Evolutionary conservation across 2,888 invertebrate species (phyloP).

Genomic region (Drosophila mimetica): DNA sequence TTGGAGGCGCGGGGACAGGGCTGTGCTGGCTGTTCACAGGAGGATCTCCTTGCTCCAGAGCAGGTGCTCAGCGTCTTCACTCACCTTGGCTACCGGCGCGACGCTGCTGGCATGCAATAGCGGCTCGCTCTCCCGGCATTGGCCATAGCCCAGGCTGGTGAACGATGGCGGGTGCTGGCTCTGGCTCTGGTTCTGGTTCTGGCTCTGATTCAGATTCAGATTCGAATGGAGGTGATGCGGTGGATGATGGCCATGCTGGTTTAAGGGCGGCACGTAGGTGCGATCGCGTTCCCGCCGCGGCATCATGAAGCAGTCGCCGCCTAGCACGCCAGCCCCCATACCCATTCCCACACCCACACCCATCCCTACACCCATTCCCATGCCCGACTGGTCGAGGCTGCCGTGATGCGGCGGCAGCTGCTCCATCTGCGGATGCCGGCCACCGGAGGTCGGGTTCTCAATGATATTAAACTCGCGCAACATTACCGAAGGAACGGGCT

Average conservation of each 20-base stretch:
- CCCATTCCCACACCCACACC: conserved; percentile 18
- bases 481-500: conserved; percentile 85
- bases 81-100: conserved; percentile 84
- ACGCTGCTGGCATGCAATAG: conserved; percentile 83
- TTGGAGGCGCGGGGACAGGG: neutral
- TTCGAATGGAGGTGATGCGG: conserved; percentile 64
- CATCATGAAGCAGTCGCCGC: conserved; percentile 66
- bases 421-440: conserved; percentile 70
- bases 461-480: conserved; percentile 85
- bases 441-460: conserved; percentile 84
- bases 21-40: conserved; percentile 53
- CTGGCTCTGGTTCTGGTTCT: conserved; percentile 40
- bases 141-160: conserved; percentile 81
- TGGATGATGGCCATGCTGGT: conserved; percentile 71
- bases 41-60: conserved; percentile 77
- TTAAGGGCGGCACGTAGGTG: conserved; percentile 64
- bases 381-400: conserved; percentile 29
- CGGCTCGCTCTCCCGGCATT: conserved; percentile 84
- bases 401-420: conserved; percentile 55
- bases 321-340: conserved; percentile 43
- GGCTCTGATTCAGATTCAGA: conserved; percentile 44
- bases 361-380: conserved; percentile 5
- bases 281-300: conserved; percentile 60
- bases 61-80: conserved; percentile 64
- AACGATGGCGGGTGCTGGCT: conserved; percentile 63